Percentiles rank a stretch among this genome's conserved stretches.
These are phyloP conservation scores for Leptinotarsa lineolata DNA, from an alignment of 1,140 invertebrate genomes.

Conservation along the genomic window DNA sequence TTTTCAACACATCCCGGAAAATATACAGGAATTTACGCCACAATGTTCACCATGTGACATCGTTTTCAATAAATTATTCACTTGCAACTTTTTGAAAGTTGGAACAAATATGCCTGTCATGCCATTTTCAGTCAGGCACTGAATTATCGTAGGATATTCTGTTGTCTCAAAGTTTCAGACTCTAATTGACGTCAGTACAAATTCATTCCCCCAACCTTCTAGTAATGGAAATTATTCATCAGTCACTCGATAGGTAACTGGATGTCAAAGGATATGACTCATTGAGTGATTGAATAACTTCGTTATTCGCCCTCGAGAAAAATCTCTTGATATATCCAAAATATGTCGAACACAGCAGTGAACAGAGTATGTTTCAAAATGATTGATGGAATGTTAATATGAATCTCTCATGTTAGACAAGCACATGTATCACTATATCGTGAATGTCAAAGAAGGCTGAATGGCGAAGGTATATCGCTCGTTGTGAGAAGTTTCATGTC, in stretches of 20 bases:
- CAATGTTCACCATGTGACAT: too few species aligned
- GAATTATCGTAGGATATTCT: too few species aligned
- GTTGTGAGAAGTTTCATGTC: too few species aligned
- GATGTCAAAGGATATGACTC: not conserved
- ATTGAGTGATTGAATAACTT: not conserved
- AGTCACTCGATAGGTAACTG: not conserved
- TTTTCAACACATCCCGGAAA: too few species aligned
- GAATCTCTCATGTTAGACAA: not conserved
- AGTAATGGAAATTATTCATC: not conserved
- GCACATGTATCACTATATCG: not conserved
- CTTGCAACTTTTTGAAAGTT: too few species aligned
- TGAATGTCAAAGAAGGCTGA: not conserved
- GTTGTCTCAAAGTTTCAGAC: too few species aligned
- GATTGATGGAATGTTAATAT: not conserved
- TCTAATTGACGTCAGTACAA: too few species aligned
- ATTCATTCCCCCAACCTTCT: not conserved
- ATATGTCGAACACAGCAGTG: slow-evolving; percentile 6
- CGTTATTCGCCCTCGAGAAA: not conserved
- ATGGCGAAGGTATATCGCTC: too few species aligned
- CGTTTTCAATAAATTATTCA: too few species aligned
- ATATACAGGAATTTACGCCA: too few species aligned
- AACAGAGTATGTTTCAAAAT: not conserved
- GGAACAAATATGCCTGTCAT: too few species aligned
- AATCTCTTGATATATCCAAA: not conserved
- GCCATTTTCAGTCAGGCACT: too few species aligned